Conservation (phyloP, 23 tunicate genomes). For the Trididemnum clinides region DNA sequence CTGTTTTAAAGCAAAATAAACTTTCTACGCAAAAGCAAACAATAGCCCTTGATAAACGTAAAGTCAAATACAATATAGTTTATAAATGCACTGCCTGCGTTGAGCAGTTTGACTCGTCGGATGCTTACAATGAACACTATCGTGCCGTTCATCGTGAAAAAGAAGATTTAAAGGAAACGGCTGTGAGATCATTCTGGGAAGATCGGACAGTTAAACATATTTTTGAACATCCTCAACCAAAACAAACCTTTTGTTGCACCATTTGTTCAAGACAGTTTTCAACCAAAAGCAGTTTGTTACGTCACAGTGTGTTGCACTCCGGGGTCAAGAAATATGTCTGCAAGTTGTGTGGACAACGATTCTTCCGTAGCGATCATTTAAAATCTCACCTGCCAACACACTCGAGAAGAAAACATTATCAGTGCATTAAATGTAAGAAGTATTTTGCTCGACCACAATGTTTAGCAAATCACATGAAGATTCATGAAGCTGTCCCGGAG, state of each 20-base stretch:
- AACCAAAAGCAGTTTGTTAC: not conserved
- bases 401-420: not conserved
- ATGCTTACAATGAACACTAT: not conserved
- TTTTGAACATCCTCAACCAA: conserved; percentile 1
- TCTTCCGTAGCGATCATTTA: conserved; percentile 19
- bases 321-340: conserved; percentile 15
- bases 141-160: not conserved
- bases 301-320: conserved; percentile 10
- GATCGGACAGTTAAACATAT: not conserved
- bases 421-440: not conserved
- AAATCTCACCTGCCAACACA: conserved; percentile 14
- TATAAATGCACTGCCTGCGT: conserved; percentile 4
- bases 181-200: not conserved
- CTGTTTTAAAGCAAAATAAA: no score
- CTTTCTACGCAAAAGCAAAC: no score
- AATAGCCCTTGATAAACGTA: no score
- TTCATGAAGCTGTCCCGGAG: not conserved
- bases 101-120: not conserved
- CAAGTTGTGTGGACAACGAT: conserved; percentile 17
- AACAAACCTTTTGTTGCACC: not conserved
- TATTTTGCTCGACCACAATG: not conserved
- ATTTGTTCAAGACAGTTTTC: not conserved
- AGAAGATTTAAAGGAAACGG: not conserved
- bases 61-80: no score
- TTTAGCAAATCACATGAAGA: not conserved